Evolutionary conservation across 92 coral and sea anemone genomes (phyloP).

Genomic region (Epizoanthus rinbou): DNA sequence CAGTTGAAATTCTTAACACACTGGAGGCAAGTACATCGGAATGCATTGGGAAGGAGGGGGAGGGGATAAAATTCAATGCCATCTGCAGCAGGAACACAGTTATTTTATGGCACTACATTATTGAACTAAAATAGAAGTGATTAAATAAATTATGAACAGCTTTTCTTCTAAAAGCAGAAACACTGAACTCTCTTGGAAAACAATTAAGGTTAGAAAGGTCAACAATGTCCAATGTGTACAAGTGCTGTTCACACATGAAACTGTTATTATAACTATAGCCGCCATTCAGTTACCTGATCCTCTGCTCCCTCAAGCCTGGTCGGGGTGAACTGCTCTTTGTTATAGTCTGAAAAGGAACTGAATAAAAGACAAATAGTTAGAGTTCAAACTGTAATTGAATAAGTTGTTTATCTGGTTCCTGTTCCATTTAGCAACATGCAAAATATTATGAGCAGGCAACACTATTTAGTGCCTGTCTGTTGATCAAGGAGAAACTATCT

Average conservation of each 20-base stretch:
- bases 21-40: too few relatives aligned
- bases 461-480: neutral
- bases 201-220: too few relatives aligned
- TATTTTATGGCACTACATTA: too few relatives aligned
- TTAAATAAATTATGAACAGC: too few relatives aligned
- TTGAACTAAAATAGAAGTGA: too few relatives aligned
- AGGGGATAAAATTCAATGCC: too few relatives aligned
- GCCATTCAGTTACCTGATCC: slow-evolving; percentile 71
- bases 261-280: neutral
- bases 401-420: neutral
- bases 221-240: neutral
- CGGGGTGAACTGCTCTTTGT: slow-evolving; percentile 98
- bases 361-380: neutral
- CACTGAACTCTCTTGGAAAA: too few relatives aligned
- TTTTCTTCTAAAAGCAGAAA: too few relatives aligned
- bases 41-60: too few relatives aligned
- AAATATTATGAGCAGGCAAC: neutral
- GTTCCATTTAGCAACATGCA: too few relatives aligned
- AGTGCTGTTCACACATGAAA: neutral
- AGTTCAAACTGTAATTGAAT: neutral
- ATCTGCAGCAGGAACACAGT: too few relatives aligned
- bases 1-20: too few relatives aligned
- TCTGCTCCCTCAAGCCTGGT: slow-evolving; percentile 86
- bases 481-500: neutral
- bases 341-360: slow-evolving; percentile 93